Base-by-base conservation (phyloP, 2,797 vertebrate species). In the Poliocrania exsul region DNA sequence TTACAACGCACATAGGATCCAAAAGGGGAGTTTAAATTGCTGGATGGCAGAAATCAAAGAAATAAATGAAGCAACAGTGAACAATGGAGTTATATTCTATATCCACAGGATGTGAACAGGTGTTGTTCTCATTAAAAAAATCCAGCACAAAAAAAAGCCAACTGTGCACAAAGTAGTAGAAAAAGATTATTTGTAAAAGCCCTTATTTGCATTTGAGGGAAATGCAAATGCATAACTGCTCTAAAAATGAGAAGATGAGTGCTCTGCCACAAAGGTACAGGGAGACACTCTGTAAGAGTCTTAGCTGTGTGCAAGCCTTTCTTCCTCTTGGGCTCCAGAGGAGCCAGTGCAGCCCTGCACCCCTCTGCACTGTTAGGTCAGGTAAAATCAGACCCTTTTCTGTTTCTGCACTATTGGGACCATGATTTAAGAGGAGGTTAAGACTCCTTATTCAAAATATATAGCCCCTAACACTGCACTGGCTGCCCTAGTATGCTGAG, bases 201-300 rank as follows among this genome's bases (percentile, higher is more conserved):
- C 21, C 4, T 84, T 9, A 71, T 88, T 86, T 81, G 38, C 75
- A 77, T 91, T 80, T 70, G 42, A 91, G 64, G 56, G 12, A 92
- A 90, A 82, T 23, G 25, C 6, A 82, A 75, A 79, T 62, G 31
- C 31, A 85, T 75, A 91, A 57, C 60, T 0, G 0, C 6, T 64
- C 73, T 81, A 46, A 91, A 92, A 85, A 64, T 16, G 29, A 73
- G 37, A 90, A 16, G 16, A 64, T 51, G 6, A 57, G 24, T 81
- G 53, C 37, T 94, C 77, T 74, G 65, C 61, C 33, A 81, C 19
- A 13, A 2, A 67, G 47, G 42, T 69, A 67, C 14, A 38, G 37
- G 51, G 16, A 84, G 19, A 62, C 1, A 6, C 18, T n/a, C 38
- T 33, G 13, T 26, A 33, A 77, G 19, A n/a, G 29, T 25, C 19